Evolutionary conservation across 2,888 invertebrate species (phyloP).

Genomic region (Ennomos erosarius): DNA sequence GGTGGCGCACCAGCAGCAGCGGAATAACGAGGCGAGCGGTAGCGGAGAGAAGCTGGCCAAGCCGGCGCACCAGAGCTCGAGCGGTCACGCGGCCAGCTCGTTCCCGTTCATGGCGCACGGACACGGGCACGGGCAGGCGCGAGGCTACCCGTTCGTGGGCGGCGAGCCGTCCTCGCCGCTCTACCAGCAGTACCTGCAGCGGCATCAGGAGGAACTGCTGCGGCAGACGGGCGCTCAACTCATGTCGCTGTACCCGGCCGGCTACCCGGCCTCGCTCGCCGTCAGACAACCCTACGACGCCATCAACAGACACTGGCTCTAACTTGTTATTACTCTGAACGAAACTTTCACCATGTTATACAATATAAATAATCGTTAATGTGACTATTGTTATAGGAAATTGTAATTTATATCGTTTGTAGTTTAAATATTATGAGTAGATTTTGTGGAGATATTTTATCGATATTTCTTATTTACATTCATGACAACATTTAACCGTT

Average conservation of each 20-base stretch:
- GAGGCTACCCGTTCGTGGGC: conserved; percentile 86
- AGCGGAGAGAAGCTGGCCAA: conserved; percentile 74
- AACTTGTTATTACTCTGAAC: conserved; percentile 43
- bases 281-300: conserved; percentile 90
- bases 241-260: conserved; percentile 87
- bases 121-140: conserved; percentile 84
- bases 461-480: conserved; percentile 56
- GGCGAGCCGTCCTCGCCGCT: conserved; percentile 87
- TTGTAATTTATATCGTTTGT: conserved; percentile 75
- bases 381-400: conserved; percentile 69
- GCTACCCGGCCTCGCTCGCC: conserved; percentile 86
- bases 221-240: conserved; percentile 86
- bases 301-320: conserved; percentile 89
- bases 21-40: conserved; percentile 61
- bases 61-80: conserved; percentile 77
- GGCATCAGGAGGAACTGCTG: conserved; percentile 86
- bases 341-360: conserved; percentile 36
- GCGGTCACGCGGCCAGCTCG: conserved; percentile 64
- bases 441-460: conserved; percentile 62
- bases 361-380: conserved; percentile 53
- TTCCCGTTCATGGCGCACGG: conserved; percentile 87
- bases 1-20: conserved; percentile 77
- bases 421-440: conserved; percentile 56
- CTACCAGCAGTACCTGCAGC: conserved; percentile 90
- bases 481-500: conserved; percentile 59